Evolutionary conservation across 2,888 invertebrate genomes (phyloP), one percentile per base, ranked within the genome.

Genomic region (Heliconius erato): DNA sequence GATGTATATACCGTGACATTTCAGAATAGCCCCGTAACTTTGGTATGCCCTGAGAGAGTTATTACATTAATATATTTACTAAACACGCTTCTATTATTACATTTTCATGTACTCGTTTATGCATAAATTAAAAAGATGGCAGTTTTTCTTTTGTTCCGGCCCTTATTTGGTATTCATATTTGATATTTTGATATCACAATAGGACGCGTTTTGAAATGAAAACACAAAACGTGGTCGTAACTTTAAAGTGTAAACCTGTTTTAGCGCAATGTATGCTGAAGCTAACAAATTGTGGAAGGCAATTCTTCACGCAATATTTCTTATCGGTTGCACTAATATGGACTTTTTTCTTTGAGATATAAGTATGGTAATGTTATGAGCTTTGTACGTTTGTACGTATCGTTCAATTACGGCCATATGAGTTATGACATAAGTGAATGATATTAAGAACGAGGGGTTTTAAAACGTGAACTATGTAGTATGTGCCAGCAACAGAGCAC

Each of bases 121-220:
- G 94, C 94, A 96, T 96, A 96, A 95, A 95, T 96, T 95, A 95
- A 96, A 95, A 93, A 91, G 92, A 92, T 94, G 95, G 92, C 95
- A 94, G 92, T 93, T 94, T 93, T 95, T 94, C 95, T 95, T 95
- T 96, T 95, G 95, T 95, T 91, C 93, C 92, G 92, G 93, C 95
- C 96, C 95, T 95, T 94, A 95, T 95, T 95, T 95, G 94, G 95
- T 96, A 95, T 95, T 96, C 95, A 96, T 96, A 94, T 95, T 95
- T 94, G 94, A 94, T 94, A 94, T 94, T 95, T 94, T 92, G 94
- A 91, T 94, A 94, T 92, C 92, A 96, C 95, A 96, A 96, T 94
- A 94, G 92, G 90, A 89, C 90, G 92, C 90, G 90, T 92, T 94
- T 92, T 92, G 90, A 91, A 93, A 93, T 90, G 93, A 92, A 94